Conservation (phyloP, 2,888 invertebrate genomes). For the Erannis defoliaria region DNA sequence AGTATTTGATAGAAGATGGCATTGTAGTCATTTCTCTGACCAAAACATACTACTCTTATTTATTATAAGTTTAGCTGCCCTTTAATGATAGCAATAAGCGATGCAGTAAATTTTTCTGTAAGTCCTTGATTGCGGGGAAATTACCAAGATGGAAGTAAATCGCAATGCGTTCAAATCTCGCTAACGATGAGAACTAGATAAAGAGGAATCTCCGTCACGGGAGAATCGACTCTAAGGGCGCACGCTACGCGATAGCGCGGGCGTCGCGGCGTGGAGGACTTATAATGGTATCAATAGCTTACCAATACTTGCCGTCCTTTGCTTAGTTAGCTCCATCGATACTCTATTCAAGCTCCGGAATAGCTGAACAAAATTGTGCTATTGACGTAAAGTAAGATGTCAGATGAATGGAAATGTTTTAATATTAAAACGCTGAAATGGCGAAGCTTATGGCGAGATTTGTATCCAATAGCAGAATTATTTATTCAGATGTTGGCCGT, state of each 20-base stretch:
- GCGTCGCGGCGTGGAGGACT: conserved; percentile 7
- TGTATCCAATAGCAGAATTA: conserved; percentile 52
- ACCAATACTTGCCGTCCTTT: conserved; percentile 19
- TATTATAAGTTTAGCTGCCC: conserved; percentile 9
- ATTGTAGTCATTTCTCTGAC: conserved; percentile 1
- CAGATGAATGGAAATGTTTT: conserved; percentile 34
- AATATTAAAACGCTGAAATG: conserved; percentile 41
- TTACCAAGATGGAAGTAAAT: conserved; percentile 56
- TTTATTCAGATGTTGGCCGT: conserved; percentile 56
- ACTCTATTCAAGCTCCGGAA: conserved; percentile 2
- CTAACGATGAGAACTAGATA: conserved; percentile 58
- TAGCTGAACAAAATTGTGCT: conserved; percentile 1
- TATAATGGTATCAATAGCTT: conserved; percentile 23
- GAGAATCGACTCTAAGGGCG: conserved; percentile 33
- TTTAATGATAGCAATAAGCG: conserved; percentile 20
- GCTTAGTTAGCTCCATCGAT: conserved; percentile 9
- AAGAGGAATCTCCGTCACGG: conserved; percentile 59
- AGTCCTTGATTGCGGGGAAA: conserved; percentile 62
- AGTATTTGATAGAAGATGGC: neutral
- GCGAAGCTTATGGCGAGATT: conserved; percentile 35
- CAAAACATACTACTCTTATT: neutral
- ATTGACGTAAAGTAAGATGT: conserved; percentile 19
- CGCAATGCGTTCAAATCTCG: conserved; percentile 67
- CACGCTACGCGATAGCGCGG: too few relatives aligned
- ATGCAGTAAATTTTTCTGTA: conserved; percentile 54